Conservation (phyloP, 2,113 vertebrate species). For the Strix aluco region DNA sequence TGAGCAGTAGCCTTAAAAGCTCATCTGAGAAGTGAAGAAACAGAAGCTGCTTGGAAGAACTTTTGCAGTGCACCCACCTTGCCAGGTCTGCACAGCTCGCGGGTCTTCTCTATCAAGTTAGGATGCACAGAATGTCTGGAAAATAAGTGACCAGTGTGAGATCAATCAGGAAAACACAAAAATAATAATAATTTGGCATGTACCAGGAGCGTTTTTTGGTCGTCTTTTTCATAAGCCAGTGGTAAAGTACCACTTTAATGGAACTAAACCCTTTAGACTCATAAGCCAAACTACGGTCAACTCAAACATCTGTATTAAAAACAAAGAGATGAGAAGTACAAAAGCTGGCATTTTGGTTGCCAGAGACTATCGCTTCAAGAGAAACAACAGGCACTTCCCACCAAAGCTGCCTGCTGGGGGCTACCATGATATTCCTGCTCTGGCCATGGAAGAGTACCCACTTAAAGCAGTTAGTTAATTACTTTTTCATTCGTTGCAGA, state of each 20-base stretch:
- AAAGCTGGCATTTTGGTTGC: neutral
- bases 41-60: neutral
- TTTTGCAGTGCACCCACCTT: neutral
- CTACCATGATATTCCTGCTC: neutral
- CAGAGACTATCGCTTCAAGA: neutral
- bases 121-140: neutral
- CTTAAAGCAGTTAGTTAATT: neutral
- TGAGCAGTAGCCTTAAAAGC: neutral
- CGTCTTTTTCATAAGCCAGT: neutral
- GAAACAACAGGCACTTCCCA: neutral
- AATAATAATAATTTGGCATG: neutral
- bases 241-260: neutral
- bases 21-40: neutral
- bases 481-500: neutral
- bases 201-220: neutral
- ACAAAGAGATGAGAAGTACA: neutral
- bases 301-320: neutral
- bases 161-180: neutral
- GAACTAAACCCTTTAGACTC: neutral
- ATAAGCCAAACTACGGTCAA: neutral
- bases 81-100: neutral
- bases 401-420: neutral
- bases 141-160: neutral
- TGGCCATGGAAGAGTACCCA: neutral
- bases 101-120: neutral